A percentile compares a stretch with the other conserved stretches of the same genome.
These are phyloP conservation scores for Anguilla megastoma DNA, from an alignment of 2,797 vertebrate species.

Conservation along the genomic window DNA sequence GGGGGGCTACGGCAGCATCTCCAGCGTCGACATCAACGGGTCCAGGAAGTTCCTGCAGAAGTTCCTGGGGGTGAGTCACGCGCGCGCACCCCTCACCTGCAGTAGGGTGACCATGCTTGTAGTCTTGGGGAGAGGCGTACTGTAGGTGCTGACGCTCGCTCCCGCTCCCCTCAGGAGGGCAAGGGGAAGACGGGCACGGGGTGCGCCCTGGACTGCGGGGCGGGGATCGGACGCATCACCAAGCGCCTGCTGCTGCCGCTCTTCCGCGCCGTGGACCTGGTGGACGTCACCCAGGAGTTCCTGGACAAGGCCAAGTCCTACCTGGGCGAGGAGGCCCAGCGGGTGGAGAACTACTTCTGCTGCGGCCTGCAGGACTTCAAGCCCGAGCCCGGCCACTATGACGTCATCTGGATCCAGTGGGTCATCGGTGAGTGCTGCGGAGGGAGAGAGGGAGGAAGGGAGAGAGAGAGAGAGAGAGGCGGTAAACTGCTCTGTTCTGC, in stretches of 20 bases:
- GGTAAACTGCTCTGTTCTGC: not conserved
- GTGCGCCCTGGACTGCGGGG: conserved; percentile 92
- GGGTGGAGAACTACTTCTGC: conserved; percentile 89
- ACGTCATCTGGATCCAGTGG: conserved; percentile 99
- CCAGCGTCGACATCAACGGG: conserved; percentile 89
- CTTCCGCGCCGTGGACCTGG: conserved; percentile 90
- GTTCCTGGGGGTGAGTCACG: conserved; percentile 83
- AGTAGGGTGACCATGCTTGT: not conserved
- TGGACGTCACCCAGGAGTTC: conserved; percentile 93
- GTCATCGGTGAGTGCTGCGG: conserved; percentile 84
- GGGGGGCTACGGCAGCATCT: conserved; percentile 94
- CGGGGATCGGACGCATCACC: conserved; percentile 92
- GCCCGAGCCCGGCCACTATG: conserved; percentile 81
- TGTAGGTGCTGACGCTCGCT: not conserved
- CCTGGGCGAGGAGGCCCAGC: conserved; percentile 83
- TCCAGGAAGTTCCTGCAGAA: conserved; percentile 90
- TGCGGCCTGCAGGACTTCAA: conserved; percentile 89
- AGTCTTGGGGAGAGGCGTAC: not conserved
- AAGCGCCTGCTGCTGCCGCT: conserved; percentile 90
- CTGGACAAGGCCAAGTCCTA: conserved; percentile 86
- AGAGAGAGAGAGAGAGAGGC: too few relatives aligned
- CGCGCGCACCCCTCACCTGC: not conserved
- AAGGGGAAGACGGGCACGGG: conserved; percentile 76
- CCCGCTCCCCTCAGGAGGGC: conserved; percentile 71
- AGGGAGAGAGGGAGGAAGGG: too few relatives aligned